Percentiles rank a stretch among this genome's conserved stretches.
These are phyloP conservation scores for Remorina albescens DNA, from an alignment of 2,797 vertebrate genomes.

Conservation along the genomic window DNA sequence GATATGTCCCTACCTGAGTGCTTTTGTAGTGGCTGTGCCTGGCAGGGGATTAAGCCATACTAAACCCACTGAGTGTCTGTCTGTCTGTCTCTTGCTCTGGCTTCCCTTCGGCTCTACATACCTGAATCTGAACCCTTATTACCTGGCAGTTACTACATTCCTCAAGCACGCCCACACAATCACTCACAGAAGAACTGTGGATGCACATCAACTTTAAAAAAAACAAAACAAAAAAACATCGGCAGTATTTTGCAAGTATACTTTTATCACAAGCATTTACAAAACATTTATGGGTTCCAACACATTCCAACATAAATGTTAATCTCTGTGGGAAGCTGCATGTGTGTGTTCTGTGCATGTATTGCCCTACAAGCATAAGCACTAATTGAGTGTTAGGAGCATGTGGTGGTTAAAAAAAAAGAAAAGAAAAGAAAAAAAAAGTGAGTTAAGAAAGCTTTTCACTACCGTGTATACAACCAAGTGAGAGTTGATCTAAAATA, in stretches of 20 bases:
- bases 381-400: neutral
- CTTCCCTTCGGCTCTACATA: slow-evolving; percentile 75
- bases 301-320: slow-evolving; percentile 30
- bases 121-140: slow-evolving; percentile 78
- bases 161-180: slow-evolving; percentile 66
- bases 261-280: slow-evolving; percentile 43
- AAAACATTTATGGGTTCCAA: slow-evolving; percentile 39
- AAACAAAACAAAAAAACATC: slow-evolving; percentile 14
- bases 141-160: slow-evolving; percentile 76
- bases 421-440: too few relatives aligned
- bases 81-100: slow-evolving; percentile 52
- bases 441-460: neutral
- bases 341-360: slow-evolving; percentile 5
- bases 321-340: slow-evolving; percentile 1
- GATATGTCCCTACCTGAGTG: slow-evolving; percentile 77
- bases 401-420: neutral
- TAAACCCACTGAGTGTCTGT: slow-evolving; percentile 67
- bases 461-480: neutral
- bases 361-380: slow-evolving; percentile 1
- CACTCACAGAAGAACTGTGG: slow-evolving; percentile 13
- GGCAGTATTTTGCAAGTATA: slow-evolving; percentile 19
- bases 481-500: slow-evolving; percentile 9
- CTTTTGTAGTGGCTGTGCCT: slow-evolving; percentile 76
- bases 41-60: slow-evolving; percentile 68
- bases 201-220: slow-evolving; percentile 17